These are phyloP conservation scores for Coelinius sp. DNA, from an alignment of 2,888 invertebrate species.

Conservation along the genomic window DNA sequence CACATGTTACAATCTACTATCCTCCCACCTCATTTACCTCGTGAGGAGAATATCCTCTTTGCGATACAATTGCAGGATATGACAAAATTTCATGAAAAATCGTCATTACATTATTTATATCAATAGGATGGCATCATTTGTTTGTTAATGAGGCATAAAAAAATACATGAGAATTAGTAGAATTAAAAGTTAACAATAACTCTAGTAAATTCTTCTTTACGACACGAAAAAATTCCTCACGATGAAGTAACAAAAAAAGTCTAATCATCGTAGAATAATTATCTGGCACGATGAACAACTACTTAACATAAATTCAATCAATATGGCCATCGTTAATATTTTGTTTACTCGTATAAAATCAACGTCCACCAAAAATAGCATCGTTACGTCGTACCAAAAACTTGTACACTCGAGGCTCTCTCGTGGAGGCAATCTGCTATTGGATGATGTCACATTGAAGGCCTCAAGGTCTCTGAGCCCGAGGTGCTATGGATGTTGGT, in stretches of 20 bases:
- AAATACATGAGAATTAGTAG: no score
- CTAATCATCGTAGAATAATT: no score
- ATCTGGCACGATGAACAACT: no score
- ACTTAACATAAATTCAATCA: no score
- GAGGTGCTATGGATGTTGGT: slow-evolving; percentile 46
- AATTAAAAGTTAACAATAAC: no score
- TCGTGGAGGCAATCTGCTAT: slow-evolving; percentile 20
- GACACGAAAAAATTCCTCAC: no score
- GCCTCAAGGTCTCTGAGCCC: slow-evolving; percentile 55
- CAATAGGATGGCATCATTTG: no score
- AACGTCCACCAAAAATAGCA: slow-evolving; percentile 21
- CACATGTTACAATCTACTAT: slow-evolving; percentile 50
- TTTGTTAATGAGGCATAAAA: no score
- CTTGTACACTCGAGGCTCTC: neutral
- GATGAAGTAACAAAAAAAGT: no score
- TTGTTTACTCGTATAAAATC: slow-evolving; percentile 7
- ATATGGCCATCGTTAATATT: no score
- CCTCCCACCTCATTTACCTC: slow-evolving; percentile 38
- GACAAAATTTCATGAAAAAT: neutral
- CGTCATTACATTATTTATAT: no score
- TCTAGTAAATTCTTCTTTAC: no score
- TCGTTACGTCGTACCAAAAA: slow-evolving; percentile 28
- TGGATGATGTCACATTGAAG: slow-evolving; percentile 53
- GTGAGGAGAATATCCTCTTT: slow-evolving; percentile 1
- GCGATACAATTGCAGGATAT: slow-evolving; percentile 7